Base-by-base conservation (phyloP, 2,113 vertebrate genomes). In the Hippocampus comes region DNA sequence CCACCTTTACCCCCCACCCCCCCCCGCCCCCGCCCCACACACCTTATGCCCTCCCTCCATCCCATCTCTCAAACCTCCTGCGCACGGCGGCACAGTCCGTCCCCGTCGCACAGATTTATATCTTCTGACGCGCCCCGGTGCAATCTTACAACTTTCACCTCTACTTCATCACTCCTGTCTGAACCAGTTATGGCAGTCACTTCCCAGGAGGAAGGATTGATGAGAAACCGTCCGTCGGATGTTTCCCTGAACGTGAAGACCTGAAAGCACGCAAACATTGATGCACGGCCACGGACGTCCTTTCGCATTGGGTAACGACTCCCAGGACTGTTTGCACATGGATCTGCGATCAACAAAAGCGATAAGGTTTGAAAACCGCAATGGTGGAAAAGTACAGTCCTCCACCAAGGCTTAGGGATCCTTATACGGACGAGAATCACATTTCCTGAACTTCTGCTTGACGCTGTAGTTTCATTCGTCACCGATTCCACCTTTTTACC, bases 101-200 rank as follows among this genome's bases (percentile, higher is more conserved):
- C 82, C 78, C 48, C 68, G 71, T 68, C 79, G 27, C 49, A 73
- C 76, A 84, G 82, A 89, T 86, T 90, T 81, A 89, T 86, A 89
- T 87, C 77, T 65, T 71, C 15, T 61, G 59, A 61, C 59, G 59
- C 17, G 27, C 59, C 27, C 42, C 67, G n/a, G 74, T 76, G 49
- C 72, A 84, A 85, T 85, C 86, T 78, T 78, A 85, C 86, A 87
- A 90, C 76, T 89, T 89, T 77, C 89, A 88, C 84, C 85, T 85
- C 84, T 85, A 71, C 82, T 90, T 89, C 80, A 88, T 90, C 90
- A 87, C 82, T 82, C 74, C 78, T 89, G 90, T 89, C 90, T 88
- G 80, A 86, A 79, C 81, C 80, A 78, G 88, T 90, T 89, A 85
- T 89, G 88, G 88, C 87, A 88, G 76, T 79, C 79, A 84, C 88